These are phyloP conservation scores for Leuciscus idus DNA, from an alignment of 2,113 vertebrate species.

Conservation along the genomic window DNA sequence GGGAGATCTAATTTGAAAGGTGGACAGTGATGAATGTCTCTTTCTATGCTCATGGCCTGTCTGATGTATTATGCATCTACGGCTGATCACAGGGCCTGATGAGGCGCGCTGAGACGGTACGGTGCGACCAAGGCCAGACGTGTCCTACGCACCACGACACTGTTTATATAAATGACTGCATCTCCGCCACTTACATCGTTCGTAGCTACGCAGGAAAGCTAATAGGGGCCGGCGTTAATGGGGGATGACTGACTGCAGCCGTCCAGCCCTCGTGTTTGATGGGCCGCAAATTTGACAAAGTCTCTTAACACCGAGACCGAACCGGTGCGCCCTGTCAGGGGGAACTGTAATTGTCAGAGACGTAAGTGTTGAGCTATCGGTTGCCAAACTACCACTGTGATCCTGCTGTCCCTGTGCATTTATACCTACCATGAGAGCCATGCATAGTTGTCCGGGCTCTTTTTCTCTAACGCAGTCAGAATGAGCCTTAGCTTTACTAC, in stretches of 20 bases:
- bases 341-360: conserved; percentile 73
- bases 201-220: conserved; percentile 68
- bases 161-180: conserved; percentile 77
- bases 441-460: neutral
- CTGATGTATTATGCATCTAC: conserved; percentile 82
- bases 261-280: conserved; percentile 69
- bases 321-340: conserved; percentile 69
- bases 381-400: conserved; percentile 67
- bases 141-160: conserved; percentile 74
- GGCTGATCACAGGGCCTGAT: conserved; percentile 74
- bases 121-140: conserved; percentile 64
- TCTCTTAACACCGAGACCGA: conserved; percentile 70
- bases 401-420: conserved; percentile 68
- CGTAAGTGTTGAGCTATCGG: conserved; percentile 56
- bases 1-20: conserved; percentile 80
- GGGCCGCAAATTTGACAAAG: conserved; percentile 74
- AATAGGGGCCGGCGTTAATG: conserved; percentile 73
- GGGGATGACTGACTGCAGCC: conserved; percentile 77
- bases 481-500: conserved; percentile 62
- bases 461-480: conserved; percentile 60
- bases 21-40: conserved; percentile 84
- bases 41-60: conserved; percentile 72
- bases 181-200: conserved; percentile 68
- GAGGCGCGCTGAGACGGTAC: conserved; percentile 65
- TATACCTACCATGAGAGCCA: conserved; percentile 3